Evolutionary conservation across 2,888 invertebrate genomes (phyloP), one percentile per base, ranked within the genome.

Genomic region (Charanyca ferruginea): DNA sequence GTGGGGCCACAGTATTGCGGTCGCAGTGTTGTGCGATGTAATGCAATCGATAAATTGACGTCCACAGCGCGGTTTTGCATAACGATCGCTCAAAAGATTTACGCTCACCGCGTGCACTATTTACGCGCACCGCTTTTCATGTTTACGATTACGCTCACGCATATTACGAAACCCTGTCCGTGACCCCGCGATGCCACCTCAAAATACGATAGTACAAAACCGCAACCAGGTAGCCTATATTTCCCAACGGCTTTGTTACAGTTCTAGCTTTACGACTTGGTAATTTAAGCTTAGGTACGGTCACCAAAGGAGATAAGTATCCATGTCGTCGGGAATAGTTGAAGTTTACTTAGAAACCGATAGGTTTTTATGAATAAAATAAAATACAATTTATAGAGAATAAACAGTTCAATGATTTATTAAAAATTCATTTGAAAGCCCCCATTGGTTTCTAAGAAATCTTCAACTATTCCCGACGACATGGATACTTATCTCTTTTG

Each of bases 61-160:
- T 87, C 79, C 85, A 89, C 88, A 89, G 85, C 89, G 89, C 87
- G 91, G 90, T 89, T 83, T 79, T 87, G 83, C 85, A 89, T 91
- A 90, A 92, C 90, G 88, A 87, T 78, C 86, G 85, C 84, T 80
- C 67, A 76, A 79, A 89, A 90, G 90, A 92, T 92, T 92, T 91
- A 91, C 89, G 89, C 83, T 73, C 74, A 80, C 83, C 83, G 81
- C 86, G 86, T 86, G 83, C 78, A 83, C 85, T 90, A 90, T 91
- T 90, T 91, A 89, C 88, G 89, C 85, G 79, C 74, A 83, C 85
- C 85, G 85, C 85, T 88, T 86, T 87, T 84, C 84, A 88, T 90
- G 89, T 93, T 93, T 91, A 91, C 90, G 92, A 92, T 89, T 86
- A 87, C 84, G 85, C 85, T 86, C 89, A 90, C 90, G 90, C 88